A percentile compares a stretch with the other conserved stretches of the same genome.
Evolutionary conservation across 2,113 vertebrate genomes (phyloP).

Genomic region (Eudyptes chrysolophus): DNA sequence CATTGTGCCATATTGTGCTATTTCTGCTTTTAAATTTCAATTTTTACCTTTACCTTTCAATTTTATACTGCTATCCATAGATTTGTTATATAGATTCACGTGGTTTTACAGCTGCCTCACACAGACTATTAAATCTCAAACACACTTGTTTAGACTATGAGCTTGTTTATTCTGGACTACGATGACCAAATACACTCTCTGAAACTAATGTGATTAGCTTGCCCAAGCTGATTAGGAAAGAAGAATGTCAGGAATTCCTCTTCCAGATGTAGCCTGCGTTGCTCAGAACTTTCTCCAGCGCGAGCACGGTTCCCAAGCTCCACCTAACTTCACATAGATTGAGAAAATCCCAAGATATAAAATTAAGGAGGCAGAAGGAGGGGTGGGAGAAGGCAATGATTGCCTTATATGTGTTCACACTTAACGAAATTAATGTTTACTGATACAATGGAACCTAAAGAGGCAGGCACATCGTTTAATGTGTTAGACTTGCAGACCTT

Average conservation of each 20-base stretch:
- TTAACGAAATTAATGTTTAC: conserved; percentile 9
- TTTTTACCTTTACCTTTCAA: background rate
- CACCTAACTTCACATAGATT: background rate
- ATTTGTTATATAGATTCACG: background rate
- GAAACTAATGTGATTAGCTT: conserved; percentile 60
- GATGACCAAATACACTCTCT: conserved; percentile 28
- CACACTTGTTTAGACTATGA: conserved; percentile 41
- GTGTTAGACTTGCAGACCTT: conserved; percentile 59
- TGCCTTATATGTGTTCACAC: background rate
- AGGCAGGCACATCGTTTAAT: conserved; percentile 1
- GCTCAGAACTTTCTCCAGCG: background rate
- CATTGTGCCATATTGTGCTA: background rate
- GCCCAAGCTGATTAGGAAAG: conserved; percentile 20
- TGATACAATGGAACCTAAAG: conserved; percentile 42
- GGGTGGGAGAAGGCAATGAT: background rate
- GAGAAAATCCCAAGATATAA: background rate
- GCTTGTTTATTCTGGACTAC: conserved; percentile 34
- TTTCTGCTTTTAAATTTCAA: background rate
- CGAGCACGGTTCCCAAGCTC: background rate
- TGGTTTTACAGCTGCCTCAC: background rate
- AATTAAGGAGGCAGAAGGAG: conserved; percentile 3
- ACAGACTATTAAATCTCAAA: background rate
- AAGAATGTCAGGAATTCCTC: conserved; percentile 56
- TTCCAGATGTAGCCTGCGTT: conserved; percentile 24
- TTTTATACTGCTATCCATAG: background rate